Evolutionary conservation across 2,797 vertebrate genomes (phyloP).

Genomic region (Hapalemur alaotrensis): DNA sequence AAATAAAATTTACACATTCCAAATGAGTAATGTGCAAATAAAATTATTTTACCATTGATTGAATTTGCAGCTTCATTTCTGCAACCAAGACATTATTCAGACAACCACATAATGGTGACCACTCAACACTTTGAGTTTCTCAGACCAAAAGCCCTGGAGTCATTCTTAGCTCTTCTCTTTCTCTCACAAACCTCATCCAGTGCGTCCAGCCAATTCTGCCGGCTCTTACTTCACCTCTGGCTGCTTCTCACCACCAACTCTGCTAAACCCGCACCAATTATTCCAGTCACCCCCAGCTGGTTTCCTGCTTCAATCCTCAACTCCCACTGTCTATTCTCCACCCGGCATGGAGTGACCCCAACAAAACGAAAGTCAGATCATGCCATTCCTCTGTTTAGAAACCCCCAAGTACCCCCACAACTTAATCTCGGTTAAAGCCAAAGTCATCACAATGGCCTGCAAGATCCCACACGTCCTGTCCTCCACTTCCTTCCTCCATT

Average conservation of each 20-base stretch:
- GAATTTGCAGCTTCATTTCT: slow-evolving; percentile 46
- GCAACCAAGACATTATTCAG: slow-evolving; percentile 17
- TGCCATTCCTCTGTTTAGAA: neutral
- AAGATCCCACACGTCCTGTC: neutral
- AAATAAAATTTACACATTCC: slow-evolving; percentile 16
- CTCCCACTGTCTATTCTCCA: neutral
- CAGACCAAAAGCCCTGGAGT: neutral
- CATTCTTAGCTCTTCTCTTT: neutral
- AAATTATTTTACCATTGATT: neutral
- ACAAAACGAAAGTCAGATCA: neutral
- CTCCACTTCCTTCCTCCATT: neutral
- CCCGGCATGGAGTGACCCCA: neutral
- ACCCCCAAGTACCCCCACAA: neutral
- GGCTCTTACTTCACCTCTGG: neutral
- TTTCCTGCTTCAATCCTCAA: neutral
- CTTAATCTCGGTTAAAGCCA: neutral
- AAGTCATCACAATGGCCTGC: neutral
- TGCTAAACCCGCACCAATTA: neutral
- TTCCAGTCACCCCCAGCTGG: neutral
- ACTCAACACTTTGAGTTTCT: neutral
- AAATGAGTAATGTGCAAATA: neutral
- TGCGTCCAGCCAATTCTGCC: neutral
- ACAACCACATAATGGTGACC: neutral
- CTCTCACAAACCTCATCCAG: neutral
- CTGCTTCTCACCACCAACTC: neutral